Evolutionary conservation across 2,113 vertebrate genomes (phyloP), one percentile per base, ranked within the genome.

Genomic region (Dromas ardeola): DNA sequence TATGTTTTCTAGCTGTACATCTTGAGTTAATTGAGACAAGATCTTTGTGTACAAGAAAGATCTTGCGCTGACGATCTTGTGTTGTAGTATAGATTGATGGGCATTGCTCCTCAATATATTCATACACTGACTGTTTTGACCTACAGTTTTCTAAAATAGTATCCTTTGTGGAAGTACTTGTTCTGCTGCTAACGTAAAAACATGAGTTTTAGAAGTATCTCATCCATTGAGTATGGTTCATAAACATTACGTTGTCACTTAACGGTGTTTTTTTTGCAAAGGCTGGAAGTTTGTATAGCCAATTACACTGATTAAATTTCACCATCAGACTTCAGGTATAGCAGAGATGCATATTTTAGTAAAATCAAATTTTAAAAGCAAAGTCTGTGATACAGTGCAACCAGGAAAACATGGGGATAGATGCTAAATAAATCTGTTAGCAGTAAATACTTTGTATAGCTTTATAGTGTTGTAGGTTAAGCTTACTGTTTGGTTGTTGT

Each of bases 401-500:
- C 30, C 69, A 80, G 66, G 50, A 96, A 91, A 55, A 63, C 32
- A 40, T 86, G 79, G 89, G 25, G 40, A 78, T 72, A 95, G 73
- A 55, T 72, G 74, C 85, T 93, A 53, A 90, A 38, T 73, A 95
- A 93, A 79, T 93, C 77, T 84, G 16, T 81, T 81, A 86, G 45
- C 27, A 90, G n/a, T 95, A 93, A 81, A 49, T 94, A 38, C 70
- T 58, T 93, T 97, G 30, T 81, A 12, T 92, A 90, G 80, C 79
- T 97, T 95, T 96, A 90, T 23, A 66, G 65, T 95, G 19, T 90
- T 98, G 61, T 97, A 95, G 89, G 96, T 97, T 94, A 97, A 97
- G 95, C 82, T 97, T 97, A 91, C 84, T 97, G 87, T 86, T 97
- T 98, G 95, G 84, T 97, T 97, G 92, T 96, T 97, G 78, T 95